Base-by-base conservation (phyloP, 2,797 vertebrate species). In the Syngnathus rostellatus region DNA sequence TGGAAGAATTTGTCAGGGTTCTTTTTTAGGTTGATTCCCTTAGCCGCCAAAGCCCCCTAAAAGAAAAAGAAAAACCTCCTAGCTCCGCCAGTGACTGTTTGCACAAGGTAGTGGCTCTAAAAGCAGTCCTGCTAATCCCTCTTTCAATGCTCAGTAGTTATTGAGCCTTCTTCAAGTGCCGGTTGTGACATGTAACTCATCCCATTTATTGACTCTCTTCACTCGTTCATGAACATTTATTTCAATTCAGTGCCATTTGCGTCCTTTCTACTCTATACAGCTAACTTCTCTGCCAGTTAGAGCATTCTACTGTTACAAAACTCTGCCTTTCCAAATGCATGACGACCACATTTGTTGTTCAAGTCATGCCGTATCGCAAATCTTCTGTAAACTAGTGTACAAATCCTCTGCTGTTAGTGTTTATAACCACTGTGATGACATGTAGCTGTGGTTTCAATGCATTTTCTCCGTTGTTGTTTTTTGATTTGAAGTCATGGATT, bases 361-460 rank as follows among this genome's bases (percentile, higher is more conserved):
- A 31, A 46, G 60, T 62, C 60, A 46, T 31, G 60, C 31, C 31
- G 39, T 41, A 62, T 62, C 3, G 60, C 41, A 17, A 62, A 45
- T 41, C 41, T 45, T 48, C 23, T 48, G 23, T 50, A 50, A 50
- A 48, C 45, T 63, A n/a, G 23, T 63, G 62, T 48, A 63, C 62
- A 63, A 63, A 50, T 63, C 43, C 31, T 58, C 31, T 6, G 25
- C 25, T 10, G 51, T 62, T 17, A 25, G 14, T n/a, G 78, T 69
- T 31, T 69, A 46, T 53, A 58, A 86, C 72, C 83, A 85, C 83
- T 86, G 81, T 84, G 80, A 87, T 61, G 74, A 73, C 12, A 38
- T 38, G 37, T 64, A 60, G 57, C 4, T 50, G 23, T 38, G 43
- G 45, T 63, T 63, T 50, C 23, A 38, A 5, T 50, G 62, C 45